Evolutionary conservation across 1,140 invertebrate genomes (phyloP), one percentile per base, ranked within the genome.

Genomic region (Cydia pomonella): DNA sequence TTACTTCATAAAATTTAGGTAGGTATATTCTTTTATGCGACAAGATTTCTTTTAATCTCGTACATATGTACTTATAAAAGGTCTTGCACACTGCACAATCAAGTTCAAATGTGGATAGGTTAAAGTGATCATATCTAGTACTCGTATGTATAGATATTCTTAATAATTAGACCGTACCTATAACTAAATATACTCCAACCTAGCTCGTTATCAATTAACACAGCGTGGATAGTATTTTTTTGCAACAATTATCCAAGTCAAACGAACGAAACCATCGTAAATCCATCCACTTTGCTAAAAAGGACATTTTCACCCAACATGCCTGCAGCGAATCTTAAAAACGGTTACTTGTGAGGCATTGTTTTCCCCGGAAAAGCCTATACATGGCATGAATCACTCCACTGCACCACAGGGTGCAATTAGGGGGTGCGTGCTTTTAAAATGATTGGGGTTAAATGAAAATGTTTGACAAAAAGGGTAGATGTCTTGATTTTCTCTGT

Each of bases 321-420:
- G 50, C 50, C 53, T 21, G 10, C 53, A 33, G 64, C 27, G 27
- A 29, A 33, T 69, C 29, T 69, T 69, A 33, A 69, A 63, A 69
- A 69, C 64, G 29, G 25, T 16, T 33, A 69, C 53, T 59, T 59
- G 25, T 18, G n/a, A 33, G 64, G 64, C 64, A 69, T 69, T 69
- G 64, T 69, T 69, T 69, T 33, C 63, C 27, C 18, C 27, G 64
- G 64, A 33, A 69, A 69, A 69, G 64, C 64, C 64, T 69, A 69
- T 64, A 64, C 27, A 10, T 69, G 16, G 64, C 33, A 66, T 69
- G 64, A 69, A 21, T 69, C 64, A 69, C 64, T 38, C 64, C 29
- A n/a, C 64, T 38, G 25, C 63, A 27, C 63, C 27, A 18, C 27
- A 12, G 53, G 64, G 64, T 18, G 64, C 64, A 69, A 69, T 69